Conservation (phyloP, 2,113 vertebrate species). For the Fulica atra region DNA sequence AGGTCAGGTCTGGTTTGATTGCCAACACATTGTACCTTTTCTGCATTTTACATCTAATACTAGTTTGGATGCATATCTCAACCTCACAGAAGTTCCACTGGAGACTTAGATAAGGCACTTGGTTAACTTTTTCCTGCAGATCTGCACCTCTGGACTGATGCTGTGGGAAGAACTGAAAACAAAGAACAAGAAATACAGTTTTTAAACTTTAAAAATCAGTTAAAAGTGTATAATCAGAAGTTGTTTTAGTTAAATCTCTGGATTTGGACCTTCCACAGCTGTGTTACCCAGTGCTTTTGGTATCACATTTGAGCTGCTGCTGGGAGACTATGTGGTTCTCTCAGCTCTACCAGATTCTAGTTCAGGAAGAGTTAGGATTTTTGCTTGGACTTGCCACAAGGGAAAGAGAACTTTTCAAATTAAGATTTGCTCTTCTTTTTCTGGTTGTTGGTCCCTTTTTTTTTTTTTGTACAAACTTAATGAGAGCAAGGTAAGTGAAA, state of each 20-base stretch:
- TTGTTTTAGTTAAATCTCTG: not conserved
- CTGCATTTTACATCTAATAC: not conserved
- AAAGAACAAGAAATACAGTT: not conserved
- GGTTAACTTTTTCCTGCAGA: not conserved
- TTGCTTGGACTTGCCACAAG: not conserved
- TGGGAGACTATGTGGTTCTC: not conserved
- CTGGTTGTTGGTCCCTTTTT: not conserved
- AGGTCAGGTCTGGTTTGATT: not conserved
- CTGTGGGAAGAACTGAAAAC: not conserved
- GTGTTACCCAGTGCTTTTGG: not conserved
- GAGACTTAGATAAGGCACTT: not conserved
- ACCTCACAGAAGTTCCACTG: not conserved
- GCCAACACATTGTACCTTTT: not conserved
- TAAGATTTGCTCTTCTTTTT: not conserved
- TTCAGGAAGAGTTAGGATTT: not conserved
- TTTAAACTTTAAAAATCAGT: not conserved
- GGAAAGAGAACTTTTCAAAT: not conserved
- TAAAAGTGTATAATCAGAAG: not conserved
- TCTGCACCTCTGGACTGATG: not conserved
- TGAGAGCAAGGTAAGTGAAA: not conserved
- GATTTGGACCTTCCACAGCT: not conserved
- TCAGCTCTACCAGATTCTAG: not conserved
- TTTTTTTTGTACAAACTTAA: not conserved
- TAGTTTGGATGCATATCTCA: not conserved
- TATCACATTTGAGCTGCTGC: not conserved